phyloP scores from a whole-genome alignment of 2,888 invertebrate species.

The Rosalia funebris region DNA sequence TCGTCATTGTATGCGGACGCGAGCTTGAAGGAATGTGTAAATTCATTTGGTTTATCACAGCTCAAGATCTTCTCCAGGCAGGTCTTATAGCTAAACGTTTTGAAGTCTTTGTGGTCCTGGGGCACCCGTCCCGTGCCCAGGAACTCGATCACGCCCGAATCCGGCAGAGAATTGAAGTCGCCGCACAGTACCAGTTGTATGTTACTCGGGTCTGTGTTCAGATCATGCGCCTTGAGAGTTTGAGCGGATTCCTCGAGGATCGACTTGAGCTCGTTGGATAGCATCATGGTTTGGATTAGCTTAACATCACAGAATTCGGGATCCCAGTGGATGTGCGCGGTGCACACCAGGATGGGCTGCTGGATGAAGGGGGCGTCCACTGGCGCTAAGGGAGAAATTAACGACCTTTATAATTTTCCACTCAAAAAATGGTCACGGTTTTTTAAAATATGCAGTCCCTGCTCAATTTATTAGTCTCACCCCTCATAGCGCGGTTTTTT shows the following conservation, averaged over 20 bases:
- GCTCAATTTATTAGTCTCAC: no score
- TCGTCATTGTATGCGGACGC: constrained; percentile 95
- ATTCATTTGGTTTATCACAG: constrained; percentile 86
- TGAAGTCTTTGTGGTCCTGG: constrained; percentile 95
- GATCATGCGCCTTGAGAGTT: constrained; percentile 74
- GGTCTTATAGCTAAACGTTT: constrained; percentile 91
- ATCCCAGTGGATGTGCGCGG: constrained; percentile 99
- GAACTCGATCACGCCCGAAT: constrained; percentile 98
- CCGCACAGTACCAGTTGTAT: constrained; percentile 93
- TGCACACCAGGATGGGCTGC: constrained; percentile 93
- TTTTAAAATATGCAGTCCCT: not conserved
- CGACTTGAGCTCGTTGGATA: constrained; percentile 90
- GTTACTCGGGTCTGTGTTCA: constrained; percentile 77
- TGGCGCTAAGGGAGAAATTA: constrained; percentile 62
- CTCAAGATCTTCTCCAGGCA: constrained; percentile 90
- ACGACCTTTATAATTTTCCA: not conserved
- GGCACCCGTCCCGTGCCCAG: constrained; percentile 90
- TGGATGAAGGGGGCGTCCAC: constrained; percentile 79
- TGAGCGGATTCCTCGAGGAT: constrained; percentile 89
- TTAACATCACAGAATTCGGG: constrained; percentile 99
- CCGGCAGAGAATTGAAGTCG: constrained; percentile 98
- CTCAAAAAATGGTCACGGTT: not conserved
- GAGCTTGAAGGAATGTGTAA: constrained; percentile 95
- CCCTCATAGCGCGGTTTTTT: no score
- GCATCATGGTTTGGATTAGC: constrained; percentile 98